Evolutionary conservation across 2,113 vertebrate species (phyloP).

Genomic region (Carassius carassius): DNA sequence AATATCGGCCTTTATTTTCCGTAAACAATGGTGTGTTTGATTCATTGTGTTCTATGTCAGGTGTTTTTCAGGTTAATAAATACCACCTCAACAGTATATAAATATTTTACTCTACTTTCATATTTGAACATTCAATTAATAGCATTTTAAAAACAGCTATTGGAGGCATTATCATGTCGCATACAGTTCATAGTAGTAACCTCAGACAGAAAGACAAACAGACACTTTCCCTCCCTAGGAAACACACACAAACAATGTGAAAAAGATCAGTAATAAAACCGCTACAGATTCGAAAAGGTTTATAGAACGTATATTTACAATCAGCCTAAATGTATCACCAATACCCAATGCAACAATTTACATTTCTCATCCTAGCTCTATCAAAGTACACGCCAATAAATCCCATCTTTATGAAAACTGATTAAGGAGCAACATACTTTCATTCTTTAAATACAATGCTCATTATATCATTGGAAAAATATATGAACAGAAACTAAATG

Average conservation of each 20-base stretch:
- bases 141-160: slow-evolving; percentile 51
- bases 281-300: slow-evolving; percentile 12
- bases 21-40: slow-evolving; percentile 71
- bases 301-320: slow-evolving; percentile 68
- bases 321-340: slow-evolving; percentile 49
- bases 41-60: slow-evolving; percentile 65
- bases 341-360: slow-evolving; percentile 41
- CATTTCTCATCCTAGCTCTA: slow-evolving; percentile 3
- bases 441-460: not conserved
- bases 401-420: not conserved
- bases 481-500: slow-evolving; percentile 19
- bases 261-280: slow-evolving; percentile 30
- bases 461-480: slow-evolving; percentile 8
- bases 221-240: slow-evolving; percentile 44
- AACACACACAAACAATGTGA: slow-evolving; percentile 19
- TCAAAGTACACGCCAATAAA: not conserved
- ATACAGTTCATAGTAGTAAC: slow-evolving; percentile 46
- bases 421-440: not conserved
- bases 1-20: slow-evolving; percentile 78
- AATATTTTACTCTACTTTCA: slow-evolving; percentile 73
- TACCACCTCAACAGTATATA: slow-evolving; percentile 72
- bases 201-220: slow-evolving; percentile 50
- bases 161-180: slow-evolving; percentile 54
- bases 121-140: slow-evolving; percentile 67
- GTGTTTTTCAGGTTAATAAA: slow-evolving; percentile 69